These are phyloP conservation scores for Neopelma chrysocephalum DNA, from an alignment of 2,797 vertebrate species.

Conservation along the genomic window DNA sequence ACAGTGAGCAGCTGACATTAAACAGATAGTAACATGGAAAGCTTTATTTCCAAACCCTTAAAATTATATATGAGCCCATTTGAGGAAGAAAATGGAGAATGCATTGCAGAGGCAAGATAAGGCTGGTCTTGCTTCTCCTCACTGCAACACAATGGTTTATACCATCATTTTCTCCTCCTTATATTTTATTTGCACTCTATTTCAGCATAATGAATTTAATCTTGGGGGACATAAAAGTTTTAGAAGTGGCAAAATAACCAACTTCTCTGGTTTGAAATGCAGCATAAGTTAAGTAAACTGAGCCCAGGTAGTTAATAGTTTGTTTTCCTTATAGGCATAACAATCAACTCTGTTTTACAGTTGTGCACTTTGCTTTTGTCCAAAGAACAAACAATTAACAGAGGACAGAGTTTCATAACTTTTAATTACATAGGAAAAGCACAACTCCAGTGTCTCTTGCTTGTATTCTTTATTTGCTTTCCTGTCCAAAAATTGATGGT, in stretches of 20 bases:
- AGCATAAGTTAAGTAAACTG: slow-evolving; percentile 1
- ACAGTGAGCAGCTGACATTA: slow-evolving; percentile 7
- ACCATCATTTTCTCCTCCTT: slow-evolving; percentile 33
- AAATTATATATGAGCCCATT: slow-evolving; percentile 46
- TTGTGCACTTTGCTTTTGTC: background rate
- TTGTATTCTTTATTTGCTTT: background rate
- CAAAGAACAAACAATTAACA: background rate
- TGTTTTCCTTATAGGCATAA: background rate
- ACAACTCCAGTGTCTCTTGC: background rate
- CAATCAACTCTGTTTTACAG: background rate
- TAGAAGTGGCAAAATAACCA: slow-evolving; percentile 14
- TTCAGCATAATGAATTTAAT: slow-evolving; percentile 31
- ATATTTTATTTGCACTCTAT: slow-evolving; percentile 40
- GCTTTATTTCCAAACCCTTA: slow-evolving; percentile 47
- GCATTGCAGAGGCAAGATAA: slow-evolving; percentile 30
- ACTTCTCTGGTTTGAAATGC: slow-evolving; percentile 4
- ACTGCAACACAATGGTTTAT: slow-evolving; percentile 3
- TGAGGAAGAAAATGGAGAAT: slow-evolving; percentile 19
- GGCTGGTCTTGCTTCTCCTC: background rate
- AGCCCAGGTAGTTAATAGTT: background rate
- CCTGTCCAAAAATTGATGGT: background rate
- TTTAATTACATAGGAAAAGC: background rate
- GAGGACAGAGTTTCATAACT: background rate
- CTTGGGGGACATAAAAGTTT: slow-evolving; percentile 2
- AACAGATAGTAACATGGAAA: slow-evolving; percentile 5